A percentile compares a stretch with the other conserved stretches of the same genome.
These are phyloP conservation scores for Anthopleura sola DNA, from an alignment of 64 coral and sea anemone genomes.

Conservation along the genomic window DNA sequence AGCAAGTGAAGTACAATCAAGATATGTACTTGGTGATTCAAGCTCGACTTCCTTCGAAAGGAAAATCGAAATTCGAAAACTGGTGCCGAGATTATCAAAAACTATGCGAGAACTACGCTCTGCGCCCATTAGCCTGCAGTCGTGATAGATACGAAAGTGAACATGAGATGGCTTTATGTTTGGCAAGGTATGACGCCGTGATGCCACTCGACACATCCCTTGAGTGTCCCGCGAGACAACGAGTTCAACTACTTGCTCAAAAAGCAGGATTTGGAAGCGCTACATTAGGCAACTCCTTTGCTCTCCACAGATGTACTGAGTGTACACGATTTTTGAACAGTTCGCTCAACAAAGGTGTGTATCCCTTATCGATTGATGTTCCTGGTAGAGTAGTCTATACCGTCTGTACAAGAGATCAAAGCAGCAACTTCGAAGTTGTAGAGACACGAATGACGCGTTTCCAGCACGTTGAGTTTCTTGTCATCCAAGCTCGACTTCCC, in stretches of 20 bases:
- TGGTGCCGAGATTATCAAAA: conserved; percentile 37
- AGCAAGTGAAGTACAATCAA: not conserved
- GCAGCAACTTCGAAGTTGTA: not conserved
- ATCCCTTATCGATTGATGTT: not conserved
- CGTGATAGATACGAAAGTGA: not conserved
- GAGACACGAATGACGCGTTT: not conserved
- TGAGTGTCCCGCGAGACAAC: conserved; percentile 3
- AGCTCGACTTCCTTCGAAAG: not conserved
- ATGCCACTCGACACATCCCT: not conserved
- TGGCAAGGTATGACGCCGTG: conserved; percentile 7
- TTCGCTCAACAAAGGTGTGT: not conserved
- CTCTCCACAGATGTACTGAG: conserved; percentile 7
- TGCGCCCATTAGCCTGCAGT: conserved; percentile 17
- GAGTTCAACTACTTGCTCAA: not conserved
- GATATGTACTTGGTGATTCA: conserved; percentile 12
- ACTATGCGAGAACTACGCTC: conserved; percentile 14
- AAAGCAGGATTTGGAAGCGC: not conserved
- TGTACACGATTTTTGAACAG: not conserved
- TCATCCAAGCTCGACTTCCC: not conserved
- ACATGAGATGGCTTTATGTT: not conserved
- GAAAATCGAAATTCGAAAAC: conserved; percentile 2
- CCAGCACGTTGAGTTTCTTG: not conserved
- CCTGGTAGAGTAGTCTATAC: not conserved
- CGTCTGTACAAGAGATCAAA: not conserved
- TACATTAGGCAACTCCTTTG: not conserved